Conservation (phyloP, 2,888 invertebrate genomes). For the Ectemnius lituratus region DNA sequence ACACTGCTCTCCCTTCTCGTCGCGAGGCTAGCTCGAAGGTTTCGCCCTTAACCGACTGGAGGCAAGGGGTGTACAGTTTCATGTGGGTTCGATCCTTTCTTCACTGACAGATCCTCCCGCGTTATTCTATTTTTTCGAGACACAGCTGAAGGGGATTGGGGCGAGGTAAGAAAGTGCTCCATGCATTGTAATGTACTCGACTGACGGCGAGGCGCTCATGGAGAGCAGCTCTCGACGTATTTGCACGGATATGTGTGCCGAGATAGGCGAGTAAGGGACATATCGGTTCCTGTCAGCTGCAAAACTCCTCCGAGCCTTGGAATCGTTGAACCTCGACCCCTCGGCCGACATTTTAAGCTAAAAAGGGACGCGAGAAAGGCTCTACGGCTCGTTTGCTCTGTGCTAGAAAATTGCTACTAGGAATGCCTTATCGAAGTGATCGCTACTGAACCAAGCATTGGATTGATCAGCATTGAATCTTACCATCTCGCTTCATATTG, state of each 20-base stretch:
- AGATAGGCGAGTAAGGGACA: slow-evolving; percentile 5
- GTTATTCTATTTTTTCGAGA: slow-evolving; percentile 21
- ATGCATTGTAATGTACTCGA: slow-evolving; percentile 59
- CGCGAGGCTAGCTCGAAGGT: slow-evolving; percentile 40
- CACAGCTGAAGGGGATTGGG: neutral
- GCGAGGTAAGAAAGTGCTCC: slow-evolving; percentile 23
- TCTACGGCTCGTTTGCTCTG: too few species aligned
- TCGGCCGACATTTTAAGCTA: slow-evolving; percentile 2
- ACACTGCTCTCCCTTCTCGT: slow-evolving; percentile 59
- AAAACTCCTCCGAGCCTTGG: slow-evolving; percentile 13
- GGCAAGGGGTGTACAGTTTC: slow-evolving; percentile 53
- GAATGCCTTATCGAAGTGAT: too few species aligned
- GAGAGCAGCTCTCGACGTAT: slow-evolving; percentile 30
- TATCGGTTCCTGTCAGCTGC: slow-evolving; percentile 40
- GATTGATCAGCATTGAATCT: slow-evolving; percentile 48
- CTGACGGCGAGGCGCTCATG: neutral
- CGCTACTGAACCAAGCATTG: neutral
- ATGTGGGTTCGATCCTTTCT: slow-evolving; percentile 47
- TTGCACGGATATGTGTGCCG: slow-evolving; percentile 18
- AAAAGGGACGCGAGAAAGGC: neutral
- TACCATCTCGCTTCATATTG: slow-evolving; percentile 97
- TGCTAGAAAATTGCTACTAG: too few species aligned
- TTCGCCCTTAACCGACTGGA: slow-evolving; percentile 39
- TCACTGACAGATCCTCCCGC: slow-evolving; percentile 8
- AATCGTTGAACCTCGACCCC: slow-evolving; percentile 16